phyloP scores from a whole-genome alignment of 2,797 vertebrate genomes.

The Pangasius sanitwongsei region DNA sequence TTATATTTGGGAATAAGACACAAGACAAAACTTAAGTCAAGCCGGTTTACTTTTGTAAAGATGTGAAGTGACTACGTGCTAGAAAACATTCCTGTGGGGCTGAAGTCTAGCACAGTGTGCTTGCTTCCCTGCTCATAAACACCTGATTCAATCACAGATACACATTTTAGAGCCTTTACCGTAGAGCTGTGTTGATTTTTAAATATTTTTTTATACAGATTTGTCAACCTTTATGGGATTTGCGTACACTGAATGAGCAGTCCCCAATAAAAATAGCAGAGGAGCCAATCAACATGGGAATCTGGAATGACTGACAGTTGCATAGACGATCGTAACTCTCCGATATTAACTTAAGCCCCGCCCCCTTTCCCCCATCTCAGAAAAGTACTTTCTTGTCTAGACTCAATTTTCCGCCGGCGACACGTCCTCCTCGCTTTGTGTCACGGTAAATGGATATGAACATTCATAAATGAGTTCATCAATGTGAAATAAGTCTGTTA shows the following conservation, averaged over 20 bases:
- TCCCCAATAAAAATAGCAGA: neutral
- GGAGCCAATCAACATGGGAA: neutral
- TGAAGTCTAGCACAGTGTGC: neutral
- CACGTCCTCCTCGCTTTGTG: neutral
- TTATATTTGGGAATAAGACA: neutral
- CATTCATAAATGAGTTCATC: neutral
- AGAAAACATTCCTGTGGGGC: neutral
- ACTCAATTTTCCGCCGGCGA: too few species aligned
- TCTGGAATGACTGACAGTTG: neutral
- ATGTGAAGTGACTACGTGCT: neutral
- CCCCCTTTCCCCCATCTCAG: neutral
- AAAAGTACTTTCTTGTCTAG: neutral
- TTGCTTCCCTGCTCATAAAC: neutral
- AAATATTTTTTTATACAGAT: neutral
- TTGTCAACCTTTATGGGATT: neutral
- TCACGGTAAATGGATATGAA: neutral
- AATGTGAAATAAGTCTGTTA: neutral
- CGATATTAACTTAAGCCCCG: neutral
- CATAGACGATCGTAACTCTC: neutral
- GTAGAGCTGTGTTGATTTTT: neutral
- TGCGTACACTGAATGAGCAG: neutral
- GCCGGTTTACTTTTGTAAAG: conserved; percentile 26
- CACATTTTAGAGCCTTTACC: neutral
- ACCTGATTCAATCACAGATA: neutral
- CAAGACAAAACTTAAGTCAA: conserved; percentile 2